Evolutionary conservation across 2,113 vertebrate genomes (phyloP).

Genomic region (Callionymus lyra): DNA sequence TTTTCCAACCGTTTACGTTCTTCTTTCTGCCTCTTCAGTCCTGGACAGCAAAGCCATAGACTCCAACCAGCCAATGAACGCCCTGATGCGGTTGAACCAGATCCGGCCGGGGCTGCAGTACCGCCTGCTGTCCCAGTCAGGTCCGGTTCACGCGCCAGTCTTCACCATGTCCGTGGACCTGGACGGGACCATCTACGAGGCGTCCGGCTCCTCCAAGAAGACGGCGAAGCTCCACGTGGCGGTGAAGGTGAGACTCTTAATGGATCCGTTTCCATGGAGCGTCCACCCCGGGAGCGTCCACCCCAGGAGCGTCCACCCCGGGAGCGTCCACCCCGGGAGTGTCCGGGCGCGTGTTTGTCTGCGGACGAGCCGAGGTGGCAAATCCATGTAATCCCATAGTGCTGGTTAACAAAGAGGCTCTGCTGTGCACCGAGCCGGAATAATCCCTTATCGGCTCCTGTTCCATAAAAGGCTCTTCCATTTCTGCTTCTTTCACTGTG

Average conservation of each 20-base stretch:
- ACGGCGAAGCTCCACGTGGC: constrained; percentile 97
- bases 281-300: no score
- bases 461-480: constrained; percentile 53
- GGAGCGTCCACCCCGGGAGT: not conserved
- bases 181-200: constrained; percentile 90
- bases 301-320: not conserved
- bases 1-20: not conserved
- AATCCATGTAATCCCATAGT: constrained; percentile 61
- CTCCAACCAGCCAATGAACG: constrained; percentile 91
- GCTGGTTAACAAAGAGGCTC: constrained; percentile 61
- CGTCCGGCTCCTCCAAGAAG: constrained; percentile 97
- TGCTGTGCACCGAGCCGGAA: constrained; percentile 47
- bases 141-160: constrained; percentile 95
- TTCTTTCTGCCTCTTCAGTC: constrained; percentile 61
- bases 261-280: not conserved
- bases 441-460: constrained; percentile 54
- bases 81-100: constrained; percentile 97
- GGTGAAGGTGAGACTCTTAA: constrained; percentile 90
- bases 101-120: constrained; percentile 97
- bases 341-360: constrained; percentile 7
- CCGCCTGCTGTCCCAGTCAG: constrained; percentile 95
- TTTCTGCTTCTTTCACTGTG: constrained; percentile 19
- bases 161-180: constrained; percentile 99
- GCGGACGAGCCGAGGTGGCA: constrained; percentile 34
- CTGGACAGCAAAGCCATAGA: constrained; percentile 99